A percentile compares a stretch with the other conserved stretches of the same genome.
These are phyloP conservation scores for Caenorhabditis inopinata DNA, from an alignment of 1,140 invertebrate genomes.

Conservation along the genomic window DNA sequence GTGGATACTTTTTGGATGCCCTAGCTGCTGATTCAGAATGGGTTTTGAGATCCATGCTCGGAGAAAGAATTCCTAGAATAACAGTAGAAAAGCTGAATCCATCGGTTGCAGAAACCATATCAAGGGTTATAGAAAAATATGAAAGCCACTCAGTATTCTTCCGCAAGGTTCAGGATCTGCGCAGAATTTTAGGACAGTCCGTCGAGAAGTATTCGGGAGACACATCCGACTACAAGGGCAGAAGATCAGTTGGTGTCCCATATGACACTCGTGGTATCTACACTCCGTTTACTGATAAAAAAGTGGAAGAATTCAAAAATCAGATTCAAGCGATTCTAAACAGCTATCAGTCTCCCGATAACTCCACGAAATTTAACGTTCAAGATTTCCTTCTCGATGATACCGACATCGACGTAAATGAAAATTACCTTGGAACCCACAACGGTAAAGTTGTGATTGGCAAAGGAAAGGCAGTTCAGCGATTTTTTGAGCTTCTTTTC, in stretches of 20 bases:
- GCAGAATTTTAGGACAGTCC: background rate
- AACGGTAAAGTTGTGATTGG: background rate
- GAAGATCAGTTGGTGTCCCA: background rate
- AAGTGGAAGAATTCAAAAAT: background rate
- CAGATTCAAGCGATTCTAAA: no score
- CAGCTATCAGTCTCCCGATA: no score
- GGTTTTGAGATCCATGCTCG: background rate
- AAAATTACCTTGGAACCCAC: background rate
- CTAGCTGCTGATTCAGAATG: slow-evolving; percentile 27
- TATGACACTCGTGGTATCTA: slow-evolving; percentile 11
- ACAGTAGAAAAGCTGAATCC: background rate
- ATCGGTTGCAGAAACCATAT: background rate
- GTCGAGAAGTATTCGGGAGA: background rate
- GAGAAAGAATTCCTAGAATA: background rate
- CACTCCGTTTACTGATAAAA: background rate
- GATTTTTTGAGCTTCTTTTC: background rate
- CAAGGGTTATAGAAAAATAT: background rate
- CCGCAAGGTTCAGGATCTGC: slow-evolving; percentile 8
- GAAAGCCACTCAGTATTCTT: background rate
- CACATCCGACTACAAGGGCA: background rate
- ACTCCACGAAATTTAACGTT: no score
- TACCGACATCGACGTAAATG: no score
- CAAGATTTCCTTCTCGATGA: no score
- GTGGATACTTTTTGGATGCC: slow-evolving; percentile 57
- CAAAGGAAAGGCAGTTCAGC: background rate